Percentiles rank a stretch among this genome's conserved stretches.
These are phyloP conservation scores for Caenorhabditis sp. DNA, from an alignment of 2,888 invertebrate genomes.

Conservation along the genomic window DNA sequence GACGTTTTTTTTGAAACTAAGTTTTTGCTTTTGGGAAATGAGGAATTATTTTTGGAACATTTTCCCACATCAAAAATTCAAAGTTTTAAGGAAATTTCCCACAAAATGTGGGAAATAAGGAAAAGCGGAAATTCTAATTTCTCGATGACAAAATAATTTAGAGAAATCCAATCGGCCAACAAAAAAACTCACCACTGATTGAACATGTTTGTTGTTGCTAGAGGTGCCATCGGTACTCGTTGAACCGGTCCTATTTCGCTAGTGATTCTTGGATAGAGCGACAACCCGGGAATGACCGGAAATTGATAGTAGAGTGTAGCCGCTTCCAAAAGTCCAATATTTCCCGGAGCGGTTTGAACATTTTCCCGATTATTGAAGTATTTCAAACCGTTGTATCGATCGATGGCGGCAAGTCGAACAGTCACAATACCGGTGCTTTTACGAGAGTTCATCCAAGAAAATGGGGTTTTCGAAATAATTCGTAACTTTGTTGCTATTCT, in stretches of 20 bases:
- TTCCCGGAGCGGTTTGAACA: neutral
- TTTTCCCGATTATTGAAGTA: slow-evolving; percentile 14
- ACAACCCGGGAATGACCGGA: slow-evolving; percentile 51
- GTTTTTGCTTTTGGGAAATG: too few relatives aligned
- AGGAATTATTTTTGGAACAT: too few relatives aligned
- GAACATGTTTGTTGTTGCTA: slow-evolving; percentile 18
- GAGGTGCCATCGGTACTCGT: slow-evolving; percentile 27
- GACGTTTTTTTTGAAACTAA: too few relatives aligned
- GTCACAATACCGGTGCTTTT: slow-evolving; percentile 37
- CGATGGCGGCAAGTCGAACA: slow-evolving; percentile 39
- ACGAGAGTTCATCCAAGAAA: slow-evolving; percentile 46
- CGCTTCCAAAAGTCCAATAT: slow-evolving; percentile 40
- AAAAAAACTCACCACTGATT: slow-evolving; percentile 17
- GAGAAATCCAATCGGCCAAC: too few relatives aligned
- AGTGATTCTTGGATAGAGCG: slow-evolving; percentile 49
- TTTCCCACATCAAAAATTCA: too few relatives aligned
- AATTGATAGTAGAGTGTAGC: slow-evolving; percentile 50
- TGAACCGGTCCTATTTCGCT: slow-evolving; percentile 22
- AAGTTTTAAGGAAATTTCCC: too few relatives aligned
- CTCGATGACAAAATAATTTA: too few relatives aligned
- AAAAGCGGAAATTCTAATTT: too few relatives aligned
- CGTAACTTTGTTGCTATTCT: slow-evolving; percentile 42
- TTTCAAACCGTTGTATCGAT: slow-evolving; percentile 41
- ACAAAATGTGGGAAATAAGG: too few relatives aligned
- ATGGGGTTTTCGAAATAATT: slow-evolving; percentile 25